These are phyloP conservation scores for Eupeodes corollae DNA, from an alignment of 1,140 invertebrate genomes.

Conservation along the genomic window DNA sequence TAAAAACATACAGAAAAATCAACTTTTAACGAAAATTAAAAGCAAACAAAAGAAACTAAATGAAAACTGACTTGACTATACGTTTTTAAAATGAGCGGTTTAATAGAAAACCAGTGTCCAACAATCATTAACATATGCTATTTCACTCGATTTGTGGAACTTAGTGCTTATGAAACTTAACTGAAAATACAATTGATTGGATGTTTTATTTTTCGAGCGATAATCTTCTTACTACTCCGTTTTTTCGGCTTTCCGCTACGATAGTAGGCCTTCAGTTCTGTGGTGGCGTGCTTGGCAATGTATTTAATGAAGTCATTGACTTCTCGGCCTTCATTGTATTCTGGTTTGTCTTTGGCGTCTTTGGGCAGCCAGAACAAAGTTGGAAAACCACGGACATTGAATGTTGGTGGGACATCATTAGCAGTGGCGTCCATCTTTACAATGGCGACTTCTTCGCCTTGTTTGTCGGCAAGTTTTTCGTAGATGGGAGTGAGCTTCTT, in stretches of 20 bases:
- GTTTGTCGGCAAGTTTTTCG: constrained; percentile 88
- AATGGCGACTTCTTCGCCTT: constrained; percentile 80
- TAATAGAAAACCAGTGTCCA: too few relatives aligned
- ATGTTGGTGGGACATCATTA: constrained; percentile 90
- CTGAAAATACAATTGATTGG: too few relatives aligned
- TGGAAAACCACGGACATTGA: constrained; percentile 93
- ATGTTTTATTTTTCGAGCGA: too few relatives aligned
- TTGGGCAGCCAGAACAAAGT: constrained; percentile 94
- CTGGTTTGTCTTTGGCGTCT: constrained; percentile 64
- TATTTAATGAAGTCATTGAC: constrained; percentile 94
- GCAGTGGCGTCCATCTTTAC: constrained; percentile 98
- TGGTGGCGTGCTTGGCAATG: constrained; percentile 83
- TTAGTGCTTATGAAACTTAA: too few relatives aligned
- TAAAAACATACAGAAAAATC: too few relatives aligned
- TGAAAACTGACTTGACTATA: too few relatives aligned
- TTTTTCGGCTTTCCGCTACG: constrained; percentile 73
- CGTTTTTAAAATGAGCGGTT: too few relatives aligned
- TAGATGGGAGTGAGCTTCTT: constrained; percentile 89
- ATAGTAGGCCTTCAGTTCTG: constrained; percentile 79
- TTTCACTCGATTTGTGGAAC: too few relatives aligned
- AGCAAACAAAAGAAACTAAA: too few relatives aligned
- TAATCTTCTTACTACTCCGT: constrained; percentile 27
- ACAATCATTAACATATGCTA: too few relatives aligned
- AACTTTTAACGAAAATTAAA: too few relatives aligned
- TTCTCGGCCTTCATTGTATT: constrained; percentile 92